Evolutionary conservation across 1,140 invertebrate species (phyloP).

Genomic region (Ips nitidus): DNA sequence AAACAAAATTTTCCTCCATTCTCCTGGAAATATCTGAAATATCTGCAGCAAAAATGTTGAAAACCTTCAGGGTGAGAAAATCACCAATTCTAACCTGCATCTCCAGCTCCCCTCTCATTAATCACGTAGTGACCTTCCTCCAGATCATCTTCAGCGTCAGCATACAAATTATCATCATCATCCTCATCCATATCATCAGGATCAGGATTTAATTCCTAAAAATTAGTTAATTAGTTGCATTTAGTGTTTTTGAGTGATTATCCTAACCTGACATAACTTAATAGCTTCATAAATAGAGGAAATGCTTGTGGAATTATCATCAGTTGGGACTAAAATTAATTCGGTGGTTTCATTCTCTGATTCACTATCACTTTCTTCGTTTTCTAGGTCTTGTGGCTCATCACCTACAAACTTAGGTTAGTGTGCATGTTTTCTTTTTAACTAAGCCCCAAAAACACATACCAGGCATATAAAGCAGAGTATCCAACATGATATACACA

Average conservation of each 20-base stretch:
- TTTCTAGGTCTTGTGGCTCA: slow-evolving; percentile 50
- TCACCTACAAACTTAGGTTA: slow-evolving; percentile 26
- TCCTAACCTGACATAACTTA: slow-evolving; percentile 63
- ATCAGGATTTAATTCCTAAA: slow-evolving; percentile 50
- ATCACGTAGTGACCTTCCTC: slow-evolving; percentile 41
- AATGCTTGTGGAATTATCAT: slow-evolving; percentile 48
- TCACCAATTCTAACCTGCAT: slow-evolving; percentile 41
- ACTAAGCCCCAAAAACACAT: not conserved
- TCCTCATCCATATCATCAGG: slow-evolving; percentile 47
- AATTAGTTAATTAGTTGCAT: not conserved
- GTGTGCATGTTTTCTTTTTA: not conserved
- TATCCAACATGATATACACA: slow-evolving; percentile 71
- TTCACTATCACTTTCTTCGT: slow-evolving; percentile 56
- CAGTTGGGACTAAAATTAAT: slow-evolving; percentile 67
- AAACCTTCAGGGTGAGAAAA: not conserved
- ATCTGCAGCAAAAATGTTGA: slow-evolving; percentile 33
- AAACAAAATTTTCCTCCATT: slow-evolving; percentile 41
- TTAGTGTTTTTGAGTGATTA: not conserved
- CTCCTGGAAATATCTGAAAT: slow-evolving; percentile 42
- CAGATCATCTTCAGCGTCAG: slow-evolving; percentile 46
- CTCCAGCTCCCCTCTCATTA: slow-evolving; percentile 39
- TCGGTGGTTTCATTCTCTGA: slow-evolving; percentile 60
- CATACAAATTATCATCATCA: slow-evolving; percentile 47
- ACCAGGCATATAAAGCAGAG: slow-evolving; percentile 60
- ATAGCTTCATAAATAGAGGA: slow-evolving; percentile 67